These are phyloP conservation scores for Astreopora myriophthalma DNA, from an alignment of 64 coral and sea anemone genomes.

Conservation along the genomic window DNA sequence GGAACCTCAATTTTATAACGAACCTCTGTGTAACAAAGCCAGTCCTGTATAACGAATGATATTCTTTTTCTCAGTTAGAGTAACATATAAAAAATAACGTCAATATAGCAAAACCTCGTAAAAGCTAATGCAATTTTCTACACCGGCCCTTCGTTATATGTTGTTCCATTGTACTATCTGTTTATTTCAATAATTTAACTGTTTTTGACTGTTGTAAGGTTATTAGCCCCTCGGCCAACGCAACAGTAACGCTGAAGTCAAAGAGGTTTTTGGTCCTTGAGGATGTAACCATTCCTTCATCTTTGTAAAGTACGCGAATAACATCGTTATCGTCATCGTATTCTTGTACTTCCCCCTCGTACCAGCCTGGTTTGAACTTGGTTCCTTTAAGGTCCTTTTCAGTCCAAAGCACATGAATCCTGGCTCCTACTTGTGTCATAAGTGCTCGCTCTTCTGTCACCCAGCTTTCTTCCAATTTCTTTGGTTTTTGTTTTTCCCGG, in stretches of 20 bases:
- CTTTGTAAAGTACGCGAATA: slow-evolving; percentile 61
- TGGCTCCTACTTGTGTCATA: slow-evolving; percentile 25
- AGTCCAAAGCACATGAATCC: slow-evolving; percentile 46
- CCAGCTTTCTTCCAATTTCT: slow-evolving; percentile 32
- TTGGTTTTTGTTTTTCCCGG: slow-evolving; percentile 23
- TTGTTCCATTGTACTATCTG: no score
- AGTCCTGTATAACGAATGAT: neutral
- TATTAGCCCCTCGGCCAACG: slow-evolving; percentile 7
- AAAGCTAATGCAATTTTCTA: slow-evolving; percentile 7
- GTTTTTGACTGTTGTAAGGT: neutral
- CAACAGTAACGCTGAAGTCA: neutral
- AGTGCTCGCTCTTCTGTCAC: slow-evolving; percentile 30
- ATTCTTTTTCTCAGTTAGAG: slow-evolving; percentile 27
- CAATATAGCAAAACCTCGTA: slow-evolving; percentile 13
- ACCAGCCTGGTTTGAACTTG: slow-evolving; percentile 50
- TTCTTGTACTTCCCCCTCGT: slow-evolving; percentile 20
- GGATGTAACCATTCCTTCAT: slow-evolving; percentile 18
- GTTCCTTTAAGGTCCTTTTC: slow-evolving; percentile 52
- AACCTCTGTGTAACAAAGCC: no score
- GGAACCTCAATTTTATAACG: no score
- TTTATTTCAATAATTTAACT: neutral
- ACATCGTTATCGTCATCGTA: slow-evolving; percentile 39
- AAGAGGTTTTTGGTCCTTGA: neutral
- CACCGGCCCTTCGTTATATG: neutral
- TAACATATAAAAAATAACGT: neutral